These are phyloP conservation scores for Stratiomys singularior DNA, from an alignment of 2,888 invertebrate genomes.

Conservation along the genomic window DNA sequence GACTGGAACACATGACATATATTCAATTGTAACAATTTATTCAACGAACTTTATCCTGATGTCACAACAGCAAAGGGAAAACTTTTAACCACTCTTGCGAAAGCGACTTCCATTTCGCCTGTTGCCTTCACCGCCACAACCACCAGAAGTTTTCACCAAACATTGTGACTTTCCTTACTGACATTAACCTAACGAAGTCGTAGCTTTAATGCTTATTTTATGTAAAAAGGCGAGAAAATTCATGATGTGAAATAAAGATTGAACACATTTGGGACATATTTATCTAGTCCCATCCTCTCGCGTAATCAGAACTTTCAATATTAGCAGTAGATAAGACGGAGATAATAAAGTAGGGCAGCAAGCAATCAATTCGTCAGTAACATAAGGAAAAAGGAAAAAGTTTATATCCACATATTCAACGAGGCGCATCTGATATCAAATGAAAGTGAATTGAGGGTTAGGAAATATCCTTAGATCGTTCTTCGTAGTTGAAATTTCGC, in stretches of 20 bases:
- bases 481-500: no score
- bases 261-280: constrained; percentile 27
- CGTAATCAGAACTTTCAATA: constrained; percentile 22
- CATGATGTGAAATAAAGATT: constrained; percentile 35
- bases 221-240: constrained; percentile 36
- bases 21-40: constrained; percentile 31
- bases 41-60: neutral
- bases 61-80: no score
- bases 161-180: neutral
- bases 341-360: neutral
- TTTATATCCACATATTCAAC: no score
- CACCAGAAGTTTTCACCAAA: neutral
- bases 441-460: no score
- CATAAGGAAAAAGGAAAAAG: no score
- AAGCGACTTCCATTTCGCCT: neutral
- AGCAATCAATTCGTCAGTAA: no score
- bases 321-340: neutral
- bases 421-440: no score
- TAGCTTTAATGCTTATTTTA: constrained; percentile 34
- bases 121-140: constrained; percentile 2
- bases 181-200: constrained; percentile 35
- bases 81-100: no score
- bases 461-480: no score
- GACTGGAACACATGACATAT: constrained; percentile 20
- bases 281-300: neutral